Conservation (phyloP, 2,797 vertebrate species). For the Neostethus bicornis region DNA sequence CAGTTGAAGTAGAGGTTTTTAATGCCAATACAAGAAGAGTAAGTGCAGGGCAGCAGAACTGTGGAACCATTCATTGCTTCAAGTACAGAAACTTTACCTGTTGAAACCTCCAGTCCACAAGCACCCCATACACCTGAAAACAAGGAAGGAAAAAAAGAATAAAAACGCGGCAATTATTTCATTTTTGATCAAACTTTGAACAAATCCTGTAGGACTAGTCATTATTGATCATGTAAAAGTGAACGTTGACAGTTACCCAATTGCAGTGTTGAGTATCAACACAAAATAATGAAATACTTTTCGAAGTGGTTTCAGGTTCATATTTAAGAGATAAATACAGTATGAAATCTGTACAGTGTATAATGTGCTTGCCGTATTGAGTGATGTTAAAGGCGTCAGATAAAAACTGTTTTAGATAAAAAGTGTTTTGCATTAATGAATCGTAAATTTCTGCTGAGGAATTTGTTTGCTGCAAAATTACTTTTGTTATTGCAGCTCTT, state of each 20-base stretch:
- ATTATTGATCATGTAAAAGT: too few species aligned
- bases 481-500: too few species aligned
- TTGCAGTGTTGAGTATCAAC: neutral
- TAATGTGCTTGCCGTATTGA: too few species aligned
- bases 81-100: constrained; percentile 86
- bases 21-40: constrained; percentile 91
- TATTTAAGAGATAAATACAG: too few species aligned
- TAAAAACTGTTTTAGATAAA: too few species aligned
- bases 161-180: neutral
- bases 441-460: too few species aligned
- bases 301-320: too few species aligned
- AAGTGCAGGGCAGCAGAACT: constrained; percentile 88
- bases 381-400: too few species aligned
- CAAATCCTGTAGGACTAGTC: neutral
- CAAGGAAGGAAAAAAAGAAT: constrained; percentile 1
- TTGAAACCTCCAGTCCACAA: constrained; percentile 86
- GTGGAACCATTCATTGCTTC: constrained; percentile 90
- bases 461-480: too few species aligned
- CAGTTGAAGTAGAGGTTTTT: constrained; percentile 89
- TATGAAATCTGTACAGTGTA: too few species aligned
- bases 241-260: neutral
- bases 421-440: too few species aligned
- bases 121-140: constrained; percentile 81
- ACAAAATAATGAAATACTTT: too few species aligned
- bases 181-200: neutral